Conservation (phyloP, 1,140 invertebrate genomes). For the Tetragnatha versicolor region DNA sequence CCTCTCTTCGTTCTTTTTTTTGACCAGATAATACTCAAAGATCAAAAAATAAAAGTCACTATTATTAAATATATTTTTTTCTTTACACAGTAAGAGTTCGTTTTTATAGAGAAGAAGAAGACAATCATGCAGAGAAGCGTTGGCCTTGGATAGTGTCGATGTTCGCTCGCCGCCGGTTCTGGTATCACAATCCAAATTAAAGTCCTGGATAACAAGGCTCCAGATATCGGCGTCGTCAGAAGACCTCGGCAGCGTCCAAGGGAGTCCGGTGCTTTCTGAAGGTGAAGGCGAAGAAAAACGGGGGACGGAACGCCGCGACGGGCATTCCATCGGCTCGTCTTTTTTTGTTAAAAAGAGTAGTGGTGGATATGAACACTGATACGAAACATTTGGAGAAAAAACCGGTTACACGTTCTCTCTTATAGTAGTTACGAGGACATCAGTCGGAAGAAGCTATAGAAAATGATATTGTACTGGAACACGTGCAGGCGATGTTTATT, state of each 20-base stretch:
- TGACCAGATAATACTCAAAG: conserved; percentile 56
- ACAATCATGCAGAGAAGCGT: conserved; percentile 32
- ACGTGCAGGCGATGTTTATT: conserved; percentile 12
- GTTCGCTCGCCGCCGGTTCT: conserved; percentile 40
- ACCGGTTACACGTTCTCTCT: neutral
- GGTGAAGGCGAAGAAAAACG: neutral
- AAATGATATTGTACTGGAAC: conserved; percentile 50
- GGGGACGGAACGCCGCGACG: too few relatives aligned
- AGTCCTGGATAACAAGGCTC: conserved; percentile 53
- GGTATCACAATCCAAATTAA: conserved; percentile 53
- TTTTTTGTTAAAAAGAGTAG: neutral
- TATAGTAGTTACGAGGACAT: conserved; percentile 29
- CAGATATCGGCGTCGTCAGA: conserved; percentile 31
- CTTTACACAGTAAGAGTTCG: too few relatives aligned
- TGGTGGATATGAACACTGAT: neutral
- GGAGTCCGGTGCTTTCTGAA: neutral
- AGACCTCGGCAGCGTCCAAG: conserved; percentile 46
- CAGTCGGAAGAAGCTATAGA: conserved; percentile 33
- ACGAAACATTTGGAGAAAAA: neutral
- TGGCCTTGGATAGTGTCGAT: conserved; percentile 42
- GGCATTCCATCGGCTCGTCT: neutral
- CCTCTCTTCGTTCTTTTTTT: conserved; percentile 38
- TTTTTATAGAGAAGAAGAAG: conserved; percentile 1
- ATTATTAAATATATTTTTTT: conserved; percentile 13
- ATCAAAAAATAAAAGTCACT: conserved; percentile 29